phyloP scores from a whole-genome alignment of 2,888 invertebrate species.

The Dryobotodes eremita region DNA sequence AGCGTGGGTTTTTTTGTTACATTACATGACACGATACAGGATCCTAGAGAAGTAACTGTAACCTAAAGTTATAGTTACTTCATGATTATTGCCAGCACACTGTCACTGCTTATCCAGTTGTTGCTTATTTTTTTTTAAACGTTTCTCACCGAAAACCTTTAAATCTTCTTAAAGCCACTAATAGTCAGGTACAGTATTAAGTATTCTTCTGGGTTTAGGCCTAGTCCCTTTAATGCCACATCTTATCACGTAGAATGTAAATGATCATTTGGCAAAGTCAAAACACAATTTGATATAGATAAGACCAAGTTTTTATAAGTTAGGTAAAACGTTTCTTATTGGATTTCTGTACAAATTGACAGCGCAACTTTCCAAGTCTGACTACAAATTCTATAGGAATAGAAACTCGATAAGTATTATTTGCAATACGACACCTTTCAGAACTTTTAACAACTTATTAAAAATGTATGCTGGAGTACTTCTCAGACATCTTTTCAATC shows the following conservation, averaged over 20 bases:
- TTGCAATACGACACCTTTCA: neutral
- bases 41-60: neutral
- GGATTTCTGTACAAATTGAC: neutral
- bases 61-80: neutral
- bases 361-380: neutral
- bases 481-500: neutral
- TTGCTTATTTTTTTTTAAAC: neutral
- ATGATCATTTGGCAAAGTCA: no score
- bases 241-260: no score
- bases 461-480: neutral
- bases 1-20: neutral
- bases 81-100: neutral
- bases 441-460: neutral
- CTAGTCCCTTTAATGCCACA: no score
- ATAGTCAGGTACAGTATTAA: neutral
- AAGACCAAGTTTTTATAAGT: neutral
- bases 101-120: neutral
- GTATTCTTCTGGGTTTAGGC: no score
- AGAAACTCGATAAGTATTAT: slow-evolving; percentile 10
- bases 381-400: neutral
- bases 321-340: neutral
- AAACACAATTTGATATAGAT: no score
- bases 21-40: neutral
- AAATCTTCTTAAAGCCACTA: neutral
- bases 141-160: neutral